These are phyloP conservation scores for Chrysodeixis includens DNA, from an alignment of 2,888 invertebrate species.

Conservation along the genomic window DNA sequence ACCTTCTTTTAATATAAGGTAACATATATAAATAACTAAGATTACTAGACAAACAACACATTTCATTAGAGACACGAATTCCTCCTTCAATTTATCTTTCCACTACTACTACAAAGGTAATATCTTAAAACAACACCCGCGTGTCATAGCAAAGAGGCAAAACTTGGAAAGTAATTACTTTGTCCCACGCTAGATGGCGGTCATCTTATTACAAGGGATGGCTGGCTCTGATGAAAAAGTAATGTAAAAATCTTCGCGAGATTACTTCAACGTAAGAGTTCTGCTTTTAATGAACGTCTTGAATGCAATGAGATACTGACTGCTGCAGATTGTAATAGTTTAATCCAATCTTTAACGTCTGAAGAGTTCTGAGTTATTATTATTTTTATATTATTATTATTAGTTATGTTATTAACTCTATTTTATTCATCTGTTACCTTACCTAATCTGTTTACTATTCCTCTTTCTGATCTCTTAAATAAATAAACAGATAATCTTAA, in stretches of 20 bases:
- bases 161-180: slow-evolving; percentile 6
- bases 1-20: too few relatives aligned
- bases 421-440: too few relatives aligned
- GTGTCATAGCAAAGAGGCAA: neutral
- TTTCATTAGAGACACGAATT: neutral
- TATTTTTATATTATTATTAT: too few relatives aligned
- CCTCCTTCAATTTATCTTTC: neutral
- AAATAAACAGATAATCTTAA: too few relatives aligned
- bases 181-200: slow-evolving; percentile 9
- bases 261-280: neutral
- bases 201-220: slow-evolving; percentile 39
- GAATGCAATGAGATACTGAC: neutral
- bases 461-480: too few relatives aligned
- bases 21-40: too few relatives aligned
- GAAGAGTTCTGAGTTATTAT: neutral
- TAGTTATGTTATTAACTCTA: too few relatives aligned
- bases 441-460: too few relatives aligned
- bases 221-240: slow-evolving; percentile 32
- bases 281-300: slow-evolving; percentile 2
- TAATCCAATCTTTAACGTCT: neutral
- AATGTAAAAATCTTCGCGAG: neutral
- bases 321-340: neutral
- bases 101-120: neutral
- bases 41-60: neutral
- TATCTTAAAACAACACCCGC: slow-evolving; percentile 1